These are phyloP conservation scores for Scartelaos histophorus DNA, from an alignment of 2,113 vertebrate genomes.

Conservation along the genomic window DNA sequence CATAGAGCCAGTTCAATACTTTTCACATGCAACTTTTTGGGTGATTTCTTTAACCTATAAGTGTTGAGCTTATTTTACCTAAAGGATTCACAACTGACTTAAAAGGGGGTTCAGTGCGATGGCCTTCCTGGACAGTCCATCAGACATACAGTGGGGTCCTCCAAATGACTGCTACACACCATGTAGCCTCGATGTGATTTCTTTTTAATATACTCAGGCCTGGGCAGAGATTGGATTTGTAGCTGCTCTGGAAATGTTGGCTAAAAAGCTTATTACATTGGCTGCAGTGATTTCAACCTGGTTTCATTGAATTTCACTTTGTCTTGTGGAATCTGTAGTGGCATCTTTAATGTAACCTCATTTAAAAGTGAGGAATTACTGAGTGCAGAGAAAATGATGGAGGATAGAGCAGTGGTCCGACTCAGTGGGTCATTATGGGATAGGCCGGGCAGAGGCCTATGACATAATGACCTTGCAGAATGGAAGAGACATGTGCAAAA, in stretches of 20 bases:
- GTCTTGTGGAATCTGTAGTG: slow-evolving; percentile 44
- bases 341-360: slow-evolving; percentile 61
- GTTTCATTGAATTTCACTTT: slow-evolving; percentile 66
- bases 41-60: no score
- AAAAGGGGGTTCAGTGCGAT: slow-evolving; percentile 62
- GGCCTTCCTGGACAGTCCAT: slow-evolving; percentile 58
- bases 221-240: slow-evolving; percentile 38
- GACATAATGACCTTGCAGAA: slow-evolving; percentile 55
- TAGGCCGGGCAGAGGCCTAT: slow-evolving; percentile 29
- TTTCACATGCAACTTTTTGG: no score
- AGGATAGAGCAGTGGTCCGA: slow-evolving; percentile 15
- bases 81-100: slow-evolving; percentile 75
- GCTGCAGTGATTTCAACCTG: slow-evolving; percentile 29
- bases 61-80: slow-evolving; percentile 51
- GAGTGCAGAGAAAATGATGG: slow-evolving; percentile 32
- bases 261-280: slow-evolving; percentile 40
- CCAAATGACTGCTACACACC: slow-evolving; percentile 53
- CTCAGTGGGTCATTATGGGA: slow-evolving; percentile 40
- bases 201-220: slow-evolving; percentile 59
- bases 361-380: slow-evolving; percentile 45
- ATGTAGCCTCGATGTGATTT: slow-evolving; percentile 52
- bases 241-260: slow-evolving; percentile 20
- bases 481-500: slow-evolving; percentile 19
- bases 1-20: no score
- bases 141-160: slow-evolving; percentile 47